Conservation (phyloP, 2,888 invertebrate genomes). For the Drosophila austrosaltans region DNA sequence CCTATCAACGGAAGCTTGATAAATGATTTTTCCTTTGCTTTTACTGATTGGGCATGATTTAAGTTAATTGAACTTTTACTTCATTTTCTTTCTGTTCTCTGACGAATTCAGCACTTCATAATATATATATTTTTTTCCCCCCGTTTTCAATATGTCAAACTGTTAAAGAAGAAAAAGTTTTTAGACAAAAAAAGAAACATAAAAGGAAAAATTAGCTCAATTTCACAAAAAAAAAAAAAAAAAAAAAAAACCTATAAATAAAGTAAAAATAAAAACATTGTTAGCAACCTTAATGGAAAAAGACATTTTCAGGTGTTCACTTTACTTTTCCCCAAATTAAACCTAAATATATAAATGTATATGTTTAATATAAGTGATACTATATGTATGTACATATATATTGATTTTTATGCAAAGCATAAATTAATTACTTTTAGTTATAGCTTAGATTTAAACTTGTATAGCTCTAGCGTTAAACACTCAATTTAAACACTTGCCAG, state of each 20-base stretch:
- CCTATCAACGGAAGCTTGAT: conserved; percentile 54
- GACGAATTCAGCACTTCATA: conserved; percentile 41
- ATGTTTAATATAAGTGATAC: conserved; percentile 18
- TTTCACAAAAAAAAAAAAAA: conserved; percentile 42
- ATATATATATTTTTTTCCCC: conserved; percentile 29
- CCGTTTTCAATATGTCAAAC: conserved; percentile 56
- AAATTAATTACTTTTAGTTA: conserved; percentile 37
- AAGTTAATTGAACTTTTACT: conserved; percentile 41
- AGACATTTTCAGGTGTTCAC: conserved; percentile 76
- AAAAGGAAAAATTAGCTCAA: conserved; percentile 63
- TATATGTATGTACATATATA: conserved; percentile 28
- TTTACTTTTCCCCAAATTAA: conserved; percentile 27
- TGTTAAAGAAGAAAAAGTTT: conserved; percentile 48
- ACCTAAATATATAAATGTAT: not conserved
- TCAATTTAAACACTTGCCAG: conserved; percentile 17
- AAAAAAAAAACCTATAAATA: too few species aligned
- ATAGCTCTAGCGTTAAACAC: conserved; percentile 23
- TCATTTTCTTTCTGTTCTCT: conserved; percentile 12
- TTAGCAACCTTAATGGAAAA: conserved; percentile 34
- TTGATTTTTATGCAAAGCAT: conserved; percentile 61
- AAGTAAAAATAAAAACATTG: too few species aligned
- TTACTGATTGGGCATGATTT: conserved; percentile 37
- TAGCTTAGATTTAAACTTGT: conserved; percentile 37
- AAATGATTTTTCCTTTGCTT: conserved; percentile 57
- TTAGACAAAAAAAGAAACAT: conserved; percentile 38